Percentiles rank a stretch among this genome's conserved stretches.
Evolutionary conservation across 2,888 invertebrate species (phyloP).

Genomic region (Agapetus fuscipes): DNA sequence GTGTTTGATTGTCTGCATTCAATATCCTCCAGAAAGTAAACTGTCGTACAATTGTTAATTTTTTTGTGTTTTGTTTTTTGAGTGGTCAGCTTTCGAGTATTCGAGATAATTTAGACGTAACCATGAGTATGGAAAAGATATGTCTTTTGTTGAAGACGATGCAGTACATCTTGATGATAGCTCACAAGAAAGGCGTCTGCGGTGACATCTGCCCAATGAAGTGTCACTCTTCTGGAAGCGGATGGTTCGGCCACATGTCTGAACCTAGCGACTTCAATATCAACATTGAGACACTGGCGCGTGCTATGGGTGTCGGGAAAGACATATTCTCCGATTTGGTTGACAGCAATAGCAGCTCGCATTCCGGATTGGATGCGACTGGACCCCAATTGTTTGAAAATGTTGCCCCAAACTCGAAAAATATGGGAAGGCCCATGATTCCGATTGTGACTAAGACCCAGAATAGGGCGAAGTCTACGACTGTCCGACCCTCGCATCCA

Average conservation of each 20-base stretch:
- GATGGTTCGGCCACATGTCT: constrained; percentile 2
- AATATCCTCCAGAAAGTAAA: too few relatives aligned
- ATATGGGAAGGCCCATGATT: too few relatives aligned
- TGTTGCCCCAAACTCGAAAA: too few relatives aligned
- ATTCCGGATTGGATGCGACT: not conserved
- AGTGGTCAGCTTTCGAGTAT: too few relatives aligned
- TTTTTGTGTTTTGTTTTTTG: too few relatives aligned
- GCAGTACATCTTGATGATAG: constrained; percentile 18
- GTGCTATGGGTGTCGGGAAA: constrained; percentile 17
- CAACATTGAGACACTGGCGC: constrained; percentile 16
- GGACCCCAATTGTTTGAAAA: not conserved
- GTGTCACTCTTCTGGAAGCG: constrained; percentile 3
- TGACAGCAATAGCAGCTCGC: not conserved
- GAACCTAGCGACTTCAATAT: constrained; percentile 9
- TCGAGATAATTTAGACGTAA: too few relatives aligned
- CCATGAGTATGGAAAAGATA: constrained; percentile 17
- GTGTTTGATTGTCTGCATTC: too few relatives aligned
- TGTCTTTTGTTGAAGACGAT: constrained; percentile 19
- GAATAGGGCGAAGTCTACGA: too few relatives aligned
- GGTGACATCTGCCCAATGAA: constrained; percentile 17
- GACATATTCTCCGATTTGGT: constrained; percentile 14
- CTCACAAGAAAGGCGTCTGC: constrained; percentile 17
- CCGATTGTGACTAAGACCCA: too few relatives aligned
- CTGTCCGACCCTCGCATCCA: too few relatives aligned
- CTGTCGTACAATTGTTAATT: too few relatives aligned